Conservation (phyloP, 2,797 vertebrate genomes). For the Trichosurus vulpecula region DNA sequence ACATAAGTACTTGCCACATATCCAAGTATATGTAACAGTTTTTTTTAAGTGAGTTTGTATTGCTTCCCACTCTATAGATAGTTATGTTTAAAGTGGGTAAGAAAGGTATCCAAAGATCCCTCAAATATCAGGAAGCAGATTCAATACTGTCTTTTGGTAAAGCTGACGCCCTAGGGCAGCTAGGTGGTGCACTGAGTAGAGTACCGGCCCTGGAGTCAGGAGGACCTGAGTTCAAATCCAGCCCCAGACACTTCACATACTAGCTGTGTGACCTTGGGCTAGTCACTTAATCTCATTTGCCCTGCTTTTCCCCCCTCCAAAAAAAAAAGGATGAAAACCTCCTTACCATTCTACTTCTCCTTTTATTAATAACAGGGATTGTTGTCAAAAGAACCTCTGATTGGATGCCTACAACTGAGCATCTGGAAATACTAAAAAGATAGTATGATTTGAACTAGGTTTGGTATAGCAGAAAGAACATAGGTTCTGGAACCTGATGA, state of each 20-base stretch:
- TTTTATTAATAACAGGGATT: background rate
- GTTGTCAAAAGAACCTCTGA: background rate
- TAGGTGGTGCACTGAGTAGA: too few species aligned
- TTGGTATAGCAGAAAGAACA: background rate
- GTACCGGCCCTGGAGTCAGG: too few species aligned
- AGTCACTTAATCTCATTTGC: too few species aligned
- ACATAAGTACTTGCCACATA: constrained; percentile 75
- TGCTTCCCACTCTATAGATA: background rate
- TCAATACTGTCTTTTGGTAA: background rate
- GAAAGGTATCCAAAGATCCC: background rate
- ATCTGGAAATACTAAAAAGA: background rate
- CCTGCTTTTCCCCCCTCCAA: too few species aligned
- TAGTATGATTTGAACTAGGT: background rate
- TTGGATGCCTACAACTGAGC: background rate
- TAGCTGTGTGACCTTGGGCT: too few species aligned
- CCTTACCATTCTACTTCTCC: background rate
- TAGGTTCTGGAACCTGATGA: background rate
- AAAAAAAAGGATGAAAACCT: background rate
- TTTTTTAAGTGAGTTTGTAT: background rate
- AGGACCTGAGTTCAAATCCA: too few species aligned
- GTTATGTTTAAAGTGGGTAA: background rate
- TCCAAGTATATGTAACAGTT: constrained; percentile 49
- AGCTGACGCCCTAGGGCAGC: too few species aligned
- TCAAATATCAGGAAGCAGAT: background rate
- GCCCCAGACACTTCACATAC: too few species aligned